These are phyloP conservation scores for Colletes latitarsis DNA, from an alignment of 1,140 invertebrate genomes.

Conservation along the genomic window DNA sequence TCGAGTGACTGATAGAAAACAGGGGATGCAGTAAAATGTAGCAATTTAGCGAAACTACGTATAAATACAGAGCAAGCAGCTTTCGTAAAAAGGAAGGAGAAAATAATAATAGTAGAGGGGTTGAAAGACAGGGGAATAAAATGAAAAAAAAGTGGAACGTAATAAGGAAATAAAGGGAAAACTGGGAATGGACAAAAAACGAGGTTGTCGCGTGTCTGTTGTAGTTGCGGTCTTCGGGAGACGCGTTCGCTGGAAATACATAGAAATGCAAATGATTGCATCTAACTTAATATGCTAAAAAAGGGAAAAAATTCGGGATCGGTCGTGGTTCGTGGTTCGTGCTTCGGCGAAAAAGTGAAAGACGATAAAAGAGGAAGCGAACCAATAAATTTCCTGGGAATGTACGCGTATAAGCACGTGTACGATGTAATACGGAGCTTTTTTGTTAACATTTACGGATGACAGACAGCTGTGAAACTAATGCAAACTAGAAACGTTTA, in stretches of 20 bases:
- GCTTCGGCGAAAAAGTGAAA: not conserved
- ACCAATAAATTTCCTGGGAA: not conserved
- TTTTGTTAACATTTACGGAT: too few relatives aligned
- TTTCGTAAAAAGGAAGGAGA: not conserved
- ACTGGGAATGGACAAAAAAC: not conserved
- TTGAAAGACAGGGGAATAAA: not conserved
- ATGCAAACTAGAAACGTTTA: too few relatives aligned
- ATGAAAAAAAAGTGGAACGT: slow-evolving; percentile 7
- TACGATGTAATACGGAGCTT: too few relatives aligned
- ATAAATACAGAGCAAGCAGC: not conserved
- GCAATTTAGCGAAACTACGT: not conserved
- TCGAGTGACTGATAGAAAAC: not conserved
- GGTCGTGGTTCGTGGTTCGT: not conserved
- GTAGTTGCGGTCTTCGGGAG: not conserved
- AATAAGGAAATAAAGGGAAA: slow-evolving; percentile 23
- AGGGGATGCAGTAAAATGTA: not conserved
- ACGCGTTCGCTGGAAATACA: slow-evolving; percentile 12
- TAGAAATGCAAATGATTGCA: slow-evolving; percentile 52
- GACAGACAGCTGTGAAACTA: too few relatives aligned
- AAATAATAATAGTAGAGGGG: not conserved
- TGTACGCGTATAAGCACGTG: not conserved
- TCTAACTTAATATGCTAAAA: slow-evolving; percentile 44
- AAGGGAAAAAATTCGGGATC: slow-evolving; percentile 17
- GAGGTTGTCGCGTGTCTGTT: not conserved
- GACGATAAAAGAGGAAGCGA: not conserved